These are phyloP conservation scores for Eupsilia transversa DNA, from an alignment of 2,888 invertebrate species.

Conservation along the genomic window DNA sequence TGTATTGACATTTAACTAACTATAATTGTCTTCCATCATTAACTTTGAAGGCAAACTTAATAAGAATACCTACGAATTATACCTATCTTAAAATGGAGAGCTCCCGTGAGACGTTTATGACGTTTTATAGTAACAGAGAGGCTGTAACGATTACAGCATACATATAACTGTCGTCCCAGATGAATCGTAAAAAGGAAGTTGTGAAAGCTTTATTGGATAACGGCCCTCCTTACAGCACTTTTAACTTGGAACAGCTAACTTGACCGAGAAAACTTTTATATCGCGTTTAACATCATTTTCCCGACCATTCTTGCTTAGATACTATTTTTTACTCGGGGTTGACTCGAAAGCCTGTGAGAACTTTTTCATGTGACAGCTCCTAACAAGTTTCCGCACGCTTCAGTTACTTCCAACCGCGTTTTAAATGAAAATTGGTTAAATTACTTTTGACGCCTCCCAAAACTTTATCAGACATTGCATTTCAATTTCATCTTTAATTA, in stretches of 20 bases:
- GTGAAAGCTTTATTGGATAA: constrained; percentile 82
- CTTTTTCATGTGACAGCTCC: constrained; percentile 41
- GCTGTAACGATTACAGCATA: constrained; percentile 70
- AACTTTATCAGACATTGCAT: constrained; percentile 26
- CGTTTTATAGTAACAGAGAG: constrained; percentile 57
- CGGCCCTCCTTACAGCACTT: constrained; percentile 77
- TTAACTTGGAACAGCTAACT: constrained; percentile 75
- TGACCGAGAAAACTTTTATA: constrained; percentile 72
- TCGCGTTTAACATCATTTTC: constrained; percentile 65
- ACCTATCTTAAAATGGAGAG: constrained; percentile 1
- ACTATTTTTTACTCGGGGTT: constrained; percentile 53
- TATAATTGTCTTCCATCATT: constrained; percentile 12
- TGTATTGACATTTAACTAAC: constrained; percentile 34
- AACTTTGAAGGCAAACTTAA: constrained; percentile 12
- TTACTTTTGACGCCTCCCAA: constrained; percentile 31
- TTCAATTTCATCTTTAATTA: constrained; percentile 46
- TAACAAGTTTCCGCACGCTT: constrained; percentile 33
- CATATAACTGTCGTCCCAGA: constrained; percentile 70
- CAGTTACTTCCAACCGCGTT: constrained; percentile 11
- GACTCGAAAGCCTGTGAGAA: constrained; percentile 39
- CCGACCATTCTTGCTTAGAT: constrained; percentile 65
- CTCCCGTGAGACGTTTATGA: constrained; percentile 58
- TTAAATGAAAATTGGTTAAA: constrained; percentile 27
- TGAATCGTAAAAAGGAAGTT: constrained; percentile 78
- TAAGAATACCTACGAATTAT: not conserved